Evolutionary conservation across 2,113 vertebrate species (phyloP).

Genomic region (Acrocephalus arundinaceus): DNA sequence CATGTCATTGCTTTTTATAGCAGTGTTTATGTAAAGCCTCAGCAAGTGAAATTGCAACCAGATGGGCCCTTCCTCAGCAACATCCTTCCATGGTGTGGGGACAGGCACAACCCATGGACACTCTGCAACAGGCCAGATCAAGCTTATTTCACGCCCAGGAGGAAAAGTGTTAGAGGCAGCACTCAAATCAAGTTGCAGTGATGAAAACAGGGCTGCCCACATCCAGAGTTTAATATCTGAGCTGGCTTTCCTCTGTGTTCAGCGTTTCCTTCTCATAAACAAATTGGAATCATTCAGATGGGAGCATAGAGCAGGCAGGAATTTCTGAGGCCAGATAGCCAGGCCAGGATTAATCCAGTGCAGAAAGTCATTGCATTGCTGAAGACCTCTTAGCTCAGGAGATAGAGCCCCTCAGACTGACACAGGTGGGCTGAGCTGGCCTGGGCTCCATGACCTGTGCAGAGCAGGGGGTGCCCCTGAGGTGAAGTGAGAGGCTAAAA

Average conservation of each 20-base stretch:
- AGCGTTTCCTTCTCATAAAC: neutral
- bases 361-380: neutral
- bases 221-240: neutral
- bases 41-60: conserved; percentile 19
- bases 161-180: neutral
- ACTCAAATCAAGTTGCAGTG: neutral
- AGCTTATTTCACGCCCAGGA: neutral
- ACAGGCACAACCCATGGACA: neutral
- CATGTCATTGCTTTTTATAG: conserved; percentile 29
- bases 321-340: neutral
- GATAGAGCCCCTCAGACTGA: fast-evolving
- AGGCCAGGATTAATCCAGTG: neutral
- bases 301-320: neutral
- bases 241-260: neutral
- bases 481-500: neutral
- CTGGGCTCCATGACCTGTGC: neutral
- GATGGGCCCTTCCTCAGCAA: conserved; percentile 10
- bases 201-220: neutral
- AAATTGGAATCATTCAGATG: neutral
- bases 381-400: neutral
- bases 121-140: neutral
- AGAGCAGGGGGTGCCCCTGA: neutral
- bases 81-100: neutral
- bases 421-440: neutral
- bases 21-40: conserved; percentile 37